Evolutionary conservation across 2,888 invertebrate species (phyloP), one percentile per base, ranked within the genome.

Genomic region (Cacoxenus indagator): DNA sequence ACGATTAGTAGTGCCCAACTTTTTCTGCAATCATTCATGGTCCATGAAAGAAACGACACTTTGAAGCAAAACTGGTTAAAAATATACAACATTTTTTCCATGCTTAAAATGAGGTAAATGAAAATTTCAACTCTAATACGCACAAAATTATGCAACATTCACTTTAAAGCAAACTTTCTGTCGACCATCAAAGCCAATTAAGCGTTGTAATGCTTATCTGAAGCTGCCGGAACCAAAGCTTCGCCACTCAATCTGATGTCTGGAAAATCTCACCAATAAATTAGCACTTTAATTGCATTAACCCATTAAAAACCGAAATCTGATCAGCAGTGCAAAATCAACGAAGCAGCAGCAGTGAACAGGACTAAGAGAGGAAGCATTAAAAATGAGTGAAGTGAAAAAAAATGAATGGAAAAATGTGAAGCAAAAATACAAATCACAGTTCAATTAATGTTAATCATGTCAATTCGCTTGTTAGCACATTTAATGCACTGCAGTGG

Each of bases 391-490:
- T 9, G 22, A 51, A 51, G 19, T 6, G 22, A 51, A 51, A 22
- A 48, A 17, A 54, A 45, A 64, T 46, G n/a, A 45, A 45, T 14
- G 19, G 9, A 64, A 14, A 48, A 48, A 46, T 29, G 17, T 14
- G 14, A 11, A 26, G 26, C 14, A 26, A 11, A 51, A 14, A 26
- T 55, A 74, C 71, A 81, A 78, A 76, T 78, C 78, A 81, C 70
- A 68, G 73, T 73, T 78, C 81, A 78, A 78, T 78, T 77, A 78
- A 78, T 78, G 78, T 72, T 78, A 78, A 78, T 78, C 78, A 72
- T 74, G 81, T 78, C 81, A 81, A 70, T 46, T 29, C 27, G 43
- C n/a, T 57, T 45, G 64, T 55, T 64, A 37, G 55, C 45, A 54
- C 17, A 54, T 64, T 64, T 67, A 62, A 64, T 26, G 45, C 24